These are phyloP conservation scores for Saccopteryx leptura DNA, from an alignment of 2,113 vertebrate genomes.

Conservation along the genomic window DNA sequence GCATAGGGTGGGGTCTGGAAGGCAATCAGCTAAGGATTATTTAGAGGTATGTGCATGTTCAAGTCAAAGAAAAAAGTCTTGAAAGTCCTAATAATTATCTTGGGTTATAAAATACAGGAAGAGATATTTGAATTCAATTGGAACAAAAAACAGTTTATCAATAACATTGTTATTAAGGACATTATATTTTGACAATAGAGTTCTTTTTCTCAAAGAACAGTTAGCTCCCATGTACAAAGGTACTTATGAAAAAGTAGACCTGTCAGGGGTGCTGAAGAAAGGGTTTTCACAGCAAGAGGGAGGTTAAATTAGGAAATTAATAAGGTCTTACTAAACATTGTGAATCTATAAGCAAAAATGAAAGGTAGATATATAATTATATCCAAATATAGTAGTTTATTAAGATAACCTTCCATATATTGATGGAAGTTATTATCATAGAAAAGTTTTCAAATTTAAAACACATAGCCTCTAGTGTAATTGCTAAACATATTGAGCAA, in stretches of 20 bases:
- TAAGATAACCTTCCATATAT: background rate
- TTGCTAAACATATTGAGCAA: background rate
- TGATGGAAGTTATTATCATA: background rate
- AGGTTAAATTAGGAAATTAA: background rate
- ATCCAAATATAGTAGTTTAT: background rate
- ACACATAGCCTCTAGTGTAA: background rate
- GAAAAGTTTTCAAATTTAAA: background rate
- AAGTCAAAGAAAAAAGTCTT: background rate
- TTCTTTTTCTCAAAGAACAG: background rate
- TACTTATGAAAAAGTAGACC: background rate
- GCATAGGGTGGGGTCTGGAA: background rate
- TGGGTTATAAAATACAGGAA: background rate
- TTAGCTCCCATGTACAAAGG: background rate
- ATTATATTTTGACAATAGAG: background rate
- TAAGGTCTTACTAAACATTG: background rate
- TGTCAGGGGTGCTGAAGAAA: background rate
- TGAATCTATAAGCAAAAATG: background rate
- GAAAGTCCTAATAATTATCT: background rate
- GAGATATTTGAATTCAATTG: background rate
- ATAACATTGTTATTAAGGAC: background rate
- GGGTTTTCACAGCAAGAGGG: background rate
- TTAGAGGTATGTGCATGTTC: background rate
- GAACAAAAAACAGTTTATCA: background rate
- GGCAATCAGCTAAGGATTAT: background rate
- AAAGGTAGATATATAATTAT: background rate